Base-by-base conservation (phyloP, 2,888 invertebrate genomes). In the Podabrus alpinus region DNA sequence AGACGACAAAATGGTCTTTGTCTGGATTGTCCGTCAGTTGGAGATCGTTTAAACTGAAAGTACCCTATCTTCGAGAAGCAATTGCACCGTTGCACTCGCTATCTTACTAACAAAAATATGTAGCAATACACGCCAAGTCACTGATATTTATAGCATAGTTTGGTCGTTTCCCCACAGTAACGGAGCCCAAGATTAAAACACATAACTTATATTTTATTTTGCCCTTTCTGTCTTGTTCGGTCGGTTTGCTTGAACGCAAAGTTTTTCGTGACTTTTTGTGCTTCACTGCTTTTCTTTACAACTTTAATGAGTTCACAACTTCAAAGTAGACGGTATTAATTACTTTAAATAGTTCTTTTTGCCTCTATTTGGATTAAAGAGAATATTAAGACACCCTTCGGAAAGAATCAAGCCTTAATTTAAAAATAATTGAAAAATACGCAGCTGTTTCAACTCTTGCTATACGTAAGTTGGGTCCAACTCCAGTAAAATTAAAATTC, bases 181-280 rank as follows among this genome's bases (percentile, higher is more conserved):
- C 85, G 79, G 81, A 82, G 84, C 82, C 82, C 85, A 83, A 87
- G 87, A 87, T 87, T 87, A 87, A 87, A 87, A 87, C 86, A 82
- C 87, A 86, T 87, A 87, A 87, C 85, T 87, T 87, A 87, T 87
- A 87, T 87, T 87, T 87, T 86, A 86, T 86, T 86, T 84, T 82
- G 80, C 82, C 82, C 84, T 81, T 81, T 81, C 81, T 81, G 82
- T 84, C 83, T 83, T 80, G 80, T 81, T 81, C 82, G 82, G 82
- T 83, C 80, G 82, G 80, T 81, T 64, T 81, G 81, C 77, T 78
- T 79, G 78, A 77, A 71, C 77, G 64, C 73, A 75, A 81, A 83
- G 80, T 80, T 84, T 83, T 82, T 80, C 81, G 78, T 82, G 80
- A 82, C 79, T 80, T 77, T 79, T 73, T 74, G 78, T 80, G 80